A percentile compares a stretch with the other conserved stretches of the same genome.
Conservation (phyloP, 1,140 invertebrate species). For the Lordiphosa collinella region DNA sequence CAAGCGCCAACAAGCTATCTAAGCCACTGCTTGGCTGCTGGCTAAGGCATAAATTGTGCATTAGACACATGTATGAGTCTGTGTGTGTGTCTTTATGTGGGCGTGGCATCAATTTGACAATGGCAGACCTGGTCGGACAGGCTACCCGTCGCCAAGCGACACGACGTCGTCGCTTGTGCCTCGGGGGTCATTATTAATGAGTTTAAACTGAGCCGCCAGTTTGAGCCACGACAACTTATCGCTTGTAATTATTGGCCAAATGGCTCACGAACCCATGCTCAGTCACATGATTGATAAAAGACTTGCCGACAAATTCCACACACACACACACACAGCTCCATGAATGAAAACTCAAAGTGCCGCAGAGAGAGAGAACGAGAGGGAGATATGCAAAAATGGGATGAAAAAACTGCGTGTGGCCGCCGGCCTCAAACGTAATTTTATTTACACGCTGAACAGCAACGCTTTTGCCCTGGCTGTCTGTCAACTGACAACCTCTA, state of each 20-base stretch:
- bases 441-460: slow-evolving; percentile 59
- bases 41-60: slow-evolving; percentile 60
- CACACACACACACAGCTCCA: slow-evolving; percentile 50
- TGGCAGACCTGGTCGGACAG: slow-evolving; percentile 42
- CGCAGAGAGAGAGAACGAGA: slow-evolving; percentile 15
- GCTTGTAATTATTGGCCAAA: slow-evolving; percentile 72
- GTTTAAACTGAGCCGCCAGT: slow-evolving; percentile 40
- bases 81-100: slow-evolving; percentile 39
- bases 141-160: slow-evolving; percentile 15
- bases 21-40: slow-evolving; percentile 29
- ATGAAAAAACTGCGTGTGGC: slow-evolving; percentile 58
- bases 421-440: slow-evolving; percentile 62
- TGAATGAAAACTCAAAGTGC: slow-evolving; percentile 72
- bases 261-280: slow-evolving; percentile 51
- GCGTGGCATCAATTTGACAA: slow-evolving; percentile 66
- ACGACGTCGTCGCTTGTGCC: slow-evolving; percentile 12
- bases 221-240: slow-evolving; percentile 54
- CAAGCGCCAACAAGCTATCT: slow-evolving; percentile 40
- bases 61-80: slow-evolving; percentile 51
- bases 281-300: slow-evolving; percentile 73
- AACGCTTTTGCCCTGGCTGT: slow-evolving; percentile 43
- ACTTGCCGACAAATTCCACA: slow-evolving; percentile 62
- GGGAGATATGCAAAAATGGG: slow-evolving; percentile 50
- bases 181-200: slow-evolving; percentile 70
- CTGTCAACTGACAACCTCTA: slow-evolving; percentile 43